phyloP scores from a whole-genome alignment of 2,113 vertebrate genomes.

The Hippocampus mohnikei region DNA sequence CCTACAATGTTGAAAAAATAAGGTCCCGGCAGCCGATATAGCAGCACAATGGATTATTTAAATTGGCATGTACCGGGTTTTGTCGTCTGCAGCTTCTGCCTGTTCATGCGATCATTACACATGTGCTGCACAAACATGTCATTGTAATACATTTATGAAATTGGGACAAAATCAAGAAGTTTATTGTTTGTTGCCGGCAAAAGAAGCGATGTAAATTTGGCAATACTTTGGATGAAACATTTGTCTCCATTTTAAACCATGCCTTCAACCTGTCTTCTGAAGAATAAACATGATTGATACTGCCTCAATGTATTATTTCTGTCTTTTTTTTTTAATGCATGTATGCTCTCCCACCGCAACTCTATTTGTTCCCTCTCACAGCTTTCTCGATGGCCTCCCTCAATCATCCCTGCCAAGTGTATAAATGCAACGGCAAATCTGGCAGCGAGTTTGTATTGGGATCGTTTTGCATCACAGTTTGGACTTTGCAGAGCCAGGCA shows the following conservation, averaged over 20 bases:
- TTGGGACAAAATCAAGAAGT: no score
- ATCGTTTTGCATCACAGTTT: slow-evolving; percentile 10
- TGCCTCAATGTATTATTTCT: slow-evolving; percentile 36
- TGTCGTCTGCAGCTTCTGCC: no score
- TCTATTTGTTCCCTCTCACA: slow-evolving; percentile 47
- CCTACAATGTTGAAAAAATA: no score
- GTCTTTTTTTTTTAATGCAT: slow-evolving; percentile 27
- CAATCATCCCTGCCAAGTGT: slow-evolving; percentile 57
- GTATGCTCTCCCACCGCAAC: slow-evolving; percentile 39
- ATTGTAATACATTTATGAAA: neutral
- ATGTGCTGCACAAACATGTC: neutral
- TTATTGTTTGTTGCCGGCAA: neutral
- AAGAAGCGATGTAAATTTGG: neutral
- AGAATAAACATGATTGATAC: slow-evolving; percentile 55
- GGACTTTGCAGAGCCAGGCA: slow-evolving; percentile 19
- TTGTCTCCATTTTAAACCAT: slow-evolving; percentile 38
- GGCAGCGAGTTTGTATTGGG: slow-evolving; percentile 31
- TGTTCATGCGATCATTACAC: no score
- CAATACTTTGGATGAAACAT: slow-evolving; percentile 47
- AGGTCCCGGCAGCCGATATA: no score
- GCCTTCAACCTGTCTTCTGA: slow-evolving; percentile 16
- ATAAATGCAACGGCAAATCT: slow-evolving; percentile 60
- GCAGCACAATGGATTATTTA: no score
- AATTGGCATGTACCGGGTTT: no score
- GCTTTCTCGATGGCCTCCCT: slow-evolving; percentile 49